Evolutionary conservation across 2,888 invertebrate genomes (phyloP).

Genomic region (Steinernema scapterisci): DNA sequence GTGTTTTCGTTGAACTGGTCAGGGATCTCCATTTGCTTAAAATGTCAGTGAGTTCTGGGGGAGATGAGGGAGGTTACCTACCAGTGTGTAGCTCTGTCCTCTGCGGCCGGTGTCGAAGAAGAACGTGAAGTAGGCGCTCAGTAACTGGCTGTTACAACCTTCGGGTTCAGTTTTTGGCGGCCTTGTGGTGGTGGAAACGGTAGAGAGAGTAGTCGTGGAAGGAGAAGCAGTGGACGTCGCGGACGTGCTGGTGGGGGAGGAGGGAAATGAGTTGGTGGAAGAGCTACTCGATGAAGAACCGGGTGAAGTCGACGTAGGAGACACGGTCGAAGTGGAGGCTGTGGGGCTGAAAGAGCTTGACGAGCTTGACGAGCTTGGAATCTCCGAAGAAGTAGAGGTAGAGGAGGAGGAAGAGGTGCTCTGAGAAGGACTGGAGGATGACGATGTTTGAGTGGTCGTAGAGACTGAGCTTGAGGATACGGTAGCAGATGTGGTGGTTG

Average conservation of each 20-base stretch:
- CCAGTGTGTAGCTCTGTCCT: not conserved
- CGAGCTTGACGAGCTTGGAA: too few species aligned
- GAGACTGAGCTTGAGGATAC: too few species aligned
- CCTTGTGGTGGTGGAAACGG: not conserved
- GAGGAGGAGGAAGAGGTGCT: not conserved
- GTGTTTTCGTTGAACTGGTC: not conserved
- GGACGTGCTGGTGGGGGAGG: not conserved
- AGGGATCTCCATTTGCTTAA: not conserved
- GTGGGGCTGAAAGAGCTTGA: too few species aligned
- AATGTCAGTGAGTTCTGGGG: too few species aligned
- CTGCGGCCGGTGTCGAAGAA: not conserved
- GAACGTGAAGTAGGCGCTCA: not conserved
- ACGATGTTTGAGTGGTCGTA: too few species aligned
- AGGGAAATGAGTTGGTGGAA: not conserved
- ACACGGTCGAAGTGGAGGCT: not conserved
- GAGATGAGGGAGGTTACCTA: not conserved
- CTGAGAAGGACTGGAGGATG: not conserved
- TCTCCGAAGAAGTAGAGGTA: too few species aligned
- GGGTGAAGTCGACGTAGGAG: not conserved
- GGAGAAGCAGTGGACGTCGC: not conserved
- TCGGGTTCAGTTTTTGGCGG: not conserved
- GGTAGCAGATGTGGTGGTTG: not conserved
- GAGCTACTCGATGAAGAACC: not conserved
- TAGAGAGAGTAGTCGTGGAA: not conserved
- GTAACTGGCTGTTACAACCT: not conserved